These are phyloP conservation scores for Cyprinella venusta DNA, from an alignment of 2,797 vertebrate genomes.

Conservation along the genomic window DNA sequence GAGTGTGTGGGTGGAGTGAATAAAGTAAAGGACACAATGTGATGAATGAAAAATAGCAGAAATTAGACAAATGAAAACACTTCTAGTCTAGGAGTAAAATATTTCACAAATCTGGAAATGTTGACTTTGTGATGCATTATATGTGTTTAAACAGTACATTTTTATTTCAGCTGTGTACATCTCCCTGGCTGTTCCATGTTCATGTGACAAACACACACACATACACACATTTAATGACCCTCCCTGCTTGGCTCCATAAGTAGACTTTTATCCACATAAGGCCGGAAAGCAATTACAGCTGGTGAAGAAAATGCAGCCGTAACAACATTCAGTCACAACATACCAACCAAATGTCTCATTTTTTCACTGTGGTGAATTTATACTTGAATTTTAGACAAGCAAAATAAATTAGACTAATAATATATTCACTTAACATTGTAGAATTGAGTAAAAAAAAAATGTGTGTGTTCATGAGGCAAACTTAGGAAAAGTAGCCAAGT, in stretches of 20 bases:
- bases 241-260: conserved; percentile 23
- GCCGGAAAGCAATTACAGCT: conserved; percentile 36
- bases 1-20: not conserved
- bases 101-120: not conserved
- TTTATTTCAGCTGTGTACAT: not conserved
- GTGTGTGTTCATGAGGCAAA: too few relatives aligned
- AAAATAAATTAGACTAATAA: not conserved
- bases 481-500: too few relatives aligned
- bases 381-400: not conserved
- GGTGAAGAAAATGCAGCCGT: conserved; percentile 1
- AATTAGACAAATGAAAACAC: not conserved
- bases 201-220: not conserved
- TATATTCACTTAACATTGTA: too few relatives aligned
- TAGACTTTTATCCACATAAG: conserved; percentile 36
- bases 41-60: not conserved
- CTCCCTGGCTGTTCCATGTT: not conserved
- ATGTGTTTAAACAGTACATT: not conserved
- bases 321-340: conserved; percentile 1
- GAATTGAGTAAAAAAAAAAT: too few relatives aligned
- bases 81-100: not conserved
- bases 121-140: not conserved
- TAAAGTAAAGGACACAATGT: not conserved
- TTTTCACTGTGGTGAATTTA: not conserved
- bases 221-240: not conserved
- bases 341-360: not conserved